phyloP scores from a whole-genome alignment of 2,113 vertebrate species.

The Archilochus colubris region DNA sequence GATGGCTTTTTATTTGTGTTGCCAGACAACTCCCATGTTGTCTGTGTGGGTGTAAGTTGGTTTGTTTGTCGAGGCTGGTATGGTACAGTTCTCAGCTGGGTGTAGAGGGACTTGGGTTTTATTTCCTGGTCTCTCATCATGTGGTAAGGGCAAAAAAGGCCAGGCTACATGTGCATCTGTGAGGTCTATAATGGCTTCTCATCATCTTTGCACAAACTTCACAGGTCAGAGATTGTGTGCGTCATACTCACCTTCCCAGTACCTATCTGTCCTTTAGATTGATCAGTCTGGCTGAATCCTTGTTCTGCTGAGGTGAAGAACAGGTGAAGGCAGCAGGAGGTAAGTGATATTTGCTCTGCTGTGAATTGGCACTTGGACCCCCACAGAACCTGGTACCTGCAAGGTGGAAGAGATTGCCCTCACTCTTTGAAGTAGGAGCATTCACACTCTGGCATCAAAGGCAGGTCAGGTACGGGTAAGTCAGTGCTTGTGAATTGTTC shows the following conservation, averaged over 20 bases:
- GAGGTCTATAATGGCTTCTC: neutral
- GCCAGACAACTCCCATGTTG: neutral
- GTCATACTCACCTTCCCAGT: neutral
- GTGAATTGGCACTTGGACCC: neutral
- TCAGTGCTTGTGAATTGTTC: neutral
- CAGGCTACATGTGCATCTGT: neutral
- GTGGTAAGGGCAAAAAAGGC: neutral
- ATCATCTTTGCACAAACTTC: neutral
- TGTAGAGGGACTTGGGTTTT: neutral
- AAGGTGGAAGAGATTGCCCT: neutral
- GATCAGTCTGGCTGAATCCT: neutral
- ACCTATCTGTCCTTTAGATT: neutral
- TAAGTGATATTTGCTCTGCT: neutral
- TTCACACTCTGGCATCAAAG: neutral
- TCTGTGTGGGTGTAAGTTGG: neutral
- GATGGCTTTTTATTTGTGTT: neutral
- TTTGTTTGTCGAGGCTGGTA: neutral
- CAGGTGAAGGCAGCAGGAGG: neutral
- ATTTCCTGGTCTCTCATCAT: neutral
- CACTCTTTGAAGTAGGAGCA: neutral
- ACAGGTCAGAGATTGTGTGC: neutral
- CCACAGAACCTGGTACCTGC: neutral
- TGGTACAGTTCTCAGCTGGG: neutral
- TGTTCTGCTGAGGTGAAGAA: neutral
- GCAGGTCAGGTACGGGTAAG: neutral